Base-by-base conservation (phyloP, 2,888 invertebrate species). In the Meiosimyza platycephala region DNA sequence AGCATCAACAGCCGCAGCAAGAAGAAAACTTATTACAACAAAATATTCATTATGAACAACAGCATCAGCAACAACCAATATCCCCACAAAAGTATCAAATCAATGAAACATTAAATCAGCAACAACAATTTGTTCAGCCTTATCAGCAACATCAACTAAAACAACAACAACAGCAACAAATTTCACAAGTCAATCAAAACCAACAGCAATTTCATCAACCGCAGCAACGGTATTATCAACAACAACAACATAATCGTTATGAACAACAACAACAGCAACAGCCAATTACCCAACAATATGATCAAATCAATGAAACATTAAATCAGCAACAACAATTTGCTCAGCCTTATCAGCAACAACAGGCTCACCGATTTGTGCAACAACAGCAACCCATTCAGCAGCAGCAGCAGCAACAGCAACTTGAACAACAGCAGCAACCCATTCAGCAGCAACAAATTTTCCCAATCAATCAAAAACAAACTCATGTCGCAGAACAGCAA, bases 111-210 rank as follows among this genome's bases (percentile, higher is more conserved):
- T 5, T 28, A 40, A 33, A 55, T 73, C 80, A 77, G 74, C 77
- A 69, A 33, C 51, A 60, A 76, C 82, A 80, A 80, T 77, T 81
- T 78, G 78, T 80, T 72, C 79, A 77, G 62, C 73, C 77, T 75
- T 76, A 80, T 74, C 74, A 82, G 72, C 67, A 64, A 11, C 71
- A 67, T 72, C 79, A 72, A 80, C n/a, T n/a, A n/a, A n/a, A n/a
- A 80, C 76, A 79, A 74, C 75, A 78, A 80, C 76, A 78, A 74
- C 79, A 82, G 77, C 81, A 79, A 74, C 40, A 6, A 7, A 40
- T 40, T 40, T 6, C 9, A 0, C 40, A 1, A 40, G 22, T 22
- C 22, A 22, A 22, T 22, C 60, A 69, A 4, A 54, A 54, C 28
- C 73, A 69, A 59, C 72, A 55, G 18, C 28, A 28, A 55, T 62